phyloP scores from a whole-genome alignment of 2,797 vertebrate genomes.

The Agapornis canus region DNA sequence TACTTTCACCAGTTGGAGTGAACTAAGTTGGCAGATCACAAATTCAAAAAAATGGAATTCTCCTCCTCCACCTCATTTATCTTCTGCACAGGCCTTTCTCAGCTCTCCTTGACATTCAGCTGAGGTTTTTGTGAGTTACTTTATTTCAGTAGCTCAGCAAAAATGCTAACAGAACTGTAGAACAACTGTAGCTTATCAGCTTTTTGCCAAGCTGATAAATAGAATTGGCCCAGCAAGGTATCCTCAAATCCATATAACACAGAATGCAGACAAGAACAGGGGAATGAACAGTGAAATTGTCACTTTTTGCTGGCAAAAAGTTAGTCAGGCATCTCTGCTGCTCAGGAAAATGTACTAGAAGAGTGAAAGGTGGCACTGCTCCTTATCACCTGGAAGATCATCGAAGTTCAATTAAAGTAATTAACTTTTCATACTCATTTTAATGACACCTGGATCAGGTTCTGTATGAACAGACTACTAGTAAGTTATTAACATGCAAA shows the following conservation, averaged over 20 bases:
- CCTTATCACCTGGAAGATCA: background rate
- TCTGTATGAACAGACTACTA: background rate
- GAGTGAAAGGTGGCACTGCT: background rate
- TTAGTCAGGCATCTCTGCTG: background rate
- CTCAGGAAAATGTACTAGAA: background rate
- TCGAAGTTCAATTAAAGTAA: background rate
- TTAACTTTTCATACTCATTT: background rate
- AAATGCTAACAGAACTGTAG: slow-evolving; percentile 4
- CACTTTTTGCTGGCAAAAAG: background rate
- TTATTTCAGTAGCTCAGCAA: slow-evolving; percentile 6
- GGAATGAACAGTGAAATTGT: background rate
- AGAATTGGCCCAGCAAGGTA: slow-evolving; percentile 8
- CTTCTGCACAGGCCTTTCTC: background rate
- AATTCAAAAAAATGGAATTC: background rate
- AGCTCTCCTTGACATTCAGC: background rate
- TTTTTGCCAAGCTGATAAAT: slow-evolving; percentile 15
- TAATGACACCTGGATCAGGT: background rate
- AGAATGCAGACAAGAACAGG: background rate
- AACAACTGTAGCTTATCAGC: slow-evolving; percentile 26
- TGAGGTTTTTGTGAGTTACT: background rate
- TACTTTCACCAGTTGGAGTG: background rate
- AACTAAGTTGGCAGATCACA: background rate
- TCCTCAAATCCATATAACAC: background rate
- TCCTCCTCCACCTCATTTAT: background rate
- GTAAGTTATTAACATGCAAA: background rate